phyloP scores from a whole-genome alignment of 2,797 vertebrate genomes.

The Mormyrus hasselquistii region DNA sequence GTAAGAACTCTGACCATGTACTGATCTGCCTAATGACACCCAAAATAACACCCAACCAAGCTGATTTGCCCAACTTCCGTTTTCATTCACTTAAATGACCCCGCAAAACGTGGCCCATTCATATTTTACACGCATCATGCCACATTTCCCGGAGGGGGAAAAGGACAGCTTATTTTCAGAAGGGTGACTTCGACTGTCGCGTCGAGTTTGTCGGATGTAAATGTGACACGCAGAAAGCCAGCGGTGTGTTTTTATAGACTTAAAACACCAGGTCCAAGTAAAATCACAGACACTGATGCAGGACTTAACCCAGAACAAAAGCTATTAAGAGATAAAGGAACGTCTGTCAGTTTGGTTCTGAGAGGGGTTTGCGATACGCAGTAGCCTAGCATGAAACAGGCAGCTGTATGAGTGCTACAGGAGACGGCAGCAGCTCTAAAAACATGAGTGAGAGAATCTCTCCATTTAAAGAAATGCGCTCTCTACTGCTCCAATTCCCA shows the following conservation, averaged over 20 bases:
- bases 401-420: background rate
- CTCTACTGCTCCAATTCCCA: background rate
- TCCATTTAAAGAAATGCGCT: background rate
- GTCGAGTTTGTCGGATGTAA: background rate
- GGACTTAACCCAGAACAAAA: background rate
- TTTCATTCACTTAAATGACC: background rate
- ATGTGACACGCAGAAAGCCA: background rate
- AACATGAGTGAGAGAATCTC: background rate
- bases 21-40: background rate
- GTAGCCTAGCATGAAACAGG: background rate
- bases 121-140: background rate
- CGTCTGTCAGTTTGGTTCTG: background rate
- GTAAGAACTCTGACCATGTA: background rate
- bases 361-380: background rate
- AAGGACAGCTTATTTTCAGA: background rate
- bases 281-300: background rate
- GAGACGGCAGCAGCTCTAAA: background rate
- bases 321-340: background rate
- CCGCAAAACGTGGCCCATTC: background rate
- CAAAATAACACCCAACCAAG: background rate
- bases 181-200: background rate
- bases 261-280: conserved; percentile 3
- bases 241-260: background rate
- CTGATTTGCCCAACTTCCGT: background rate
- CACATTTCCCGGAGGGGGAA: background rate